Evolutionary conservation across 2,888 invertebrate genomes (phyloP), one percentile per base, ranked within the genome.

Genomic region (Homarus gammarus): DNA sequence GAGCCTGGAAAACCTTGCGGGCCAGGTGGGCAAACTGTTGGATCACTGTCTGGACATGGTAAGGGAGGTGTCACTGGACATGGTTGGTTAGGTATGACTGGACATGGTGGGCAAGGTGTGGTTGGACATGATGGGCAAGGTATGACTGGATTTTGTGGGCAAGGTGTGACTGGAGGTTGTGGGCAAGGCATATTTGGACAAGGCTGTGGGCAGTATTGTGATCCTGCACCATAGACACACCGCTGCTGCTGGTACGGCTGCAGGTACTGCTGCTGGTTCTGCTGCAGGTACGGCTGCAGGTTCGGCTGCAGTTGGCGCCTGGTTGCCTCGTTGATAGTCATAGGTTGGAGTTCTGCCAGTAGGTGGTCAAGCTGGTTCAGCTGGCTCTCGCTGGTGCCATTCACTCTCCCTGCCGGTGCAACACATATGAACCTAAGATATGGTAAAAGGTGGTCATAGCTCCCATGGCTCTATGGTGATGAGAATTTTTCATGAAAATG

Each of bases 341-440:
- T 56, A n/a, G 83, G 83, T 10, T 70, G 44, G 40, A 83, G 83
- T 0, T 70, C 70, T 0, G 70, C 61, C 33, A 83, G 31, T 5
- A 83, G 49, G 22, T 31, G 15, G 49, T 83, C 83, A 22, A 83
- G 83, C 49, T 83, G 83, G 12, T 83, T 44, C 5, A 83, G 31
- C 8, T 70, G 33, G 15, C 31, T 15, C 1, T 2, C 6, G 0
- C n/a, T 18, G 3, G 75, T 44, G 2, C n/a, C 33, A 44, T 44
- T 75, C 44, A 3, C 27, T 15, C 6, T 27, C 15, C 40, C 75
- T n/a, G n/a, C n/a, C n/a, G n/a, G n/a, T n/a, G n/a, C n/a, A n/a
- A n/a, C n/a, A n/a, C n/a, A n/a, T n/a, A n/a, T n/a, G n/a, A n/a
- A n/a, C n/a, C n/a, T n/a, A n/a, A n/a, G n/a, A n/a, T n/a, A n/a